Percentiles rank a stretch among this genome's conserved stretches.
Conservation (phyloP, 2,797 vertebrate species). For the Hypotaenidia philippensis region DNA sequence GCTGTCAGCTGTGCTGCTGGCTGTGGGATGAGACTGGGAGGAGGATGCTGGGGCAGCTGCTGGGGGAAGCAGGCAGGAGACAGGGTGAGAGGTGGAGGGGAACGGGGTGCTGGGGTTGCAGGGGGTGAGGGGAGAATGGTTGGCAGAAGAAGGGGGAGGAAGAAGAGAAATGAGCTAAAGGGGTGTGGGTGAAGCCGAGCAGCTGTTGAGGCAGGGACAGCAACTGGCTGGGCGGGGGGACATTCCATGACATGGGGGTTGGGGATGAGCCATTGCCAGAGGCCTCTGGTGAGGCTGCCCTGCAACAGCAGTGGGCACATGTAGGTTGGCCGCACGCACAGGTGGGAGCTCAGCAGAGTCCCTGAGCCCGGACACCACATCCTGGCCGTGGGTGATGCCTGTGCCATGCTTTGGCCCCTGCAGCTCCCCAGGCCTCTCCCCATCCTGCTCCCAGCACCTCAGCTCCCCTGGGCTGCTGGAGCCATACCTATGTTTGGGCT, state of each 20-base stretch:
- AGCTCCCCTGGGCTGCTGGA: accelerated
- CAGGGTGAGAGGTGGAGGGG: not conserved
- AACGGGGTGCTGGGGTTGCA: not conserved
- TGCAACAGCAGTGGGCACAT: accelerated
- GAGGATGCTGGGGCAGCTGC: accelerated
- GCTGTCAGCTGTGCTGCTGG: no score
- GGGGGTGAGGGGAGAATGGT: not conserved
- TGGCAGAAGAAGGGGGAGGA: not conserved
- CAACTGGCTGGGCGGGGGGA: not conserved
- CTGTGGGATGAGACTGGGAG: not conserved
- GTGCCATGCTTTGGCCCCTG: accelerated
- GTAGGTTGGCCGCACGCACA: not conserved
- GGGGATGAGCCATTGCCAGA: not conserved
- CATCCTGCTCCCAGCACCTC: accelerated
- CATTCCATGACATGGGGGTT: accelerated
- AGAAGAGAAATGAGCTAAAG: not conserved
- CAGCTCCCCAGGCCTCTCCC: not conserved
- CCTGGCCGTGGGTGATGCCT: accelerated
- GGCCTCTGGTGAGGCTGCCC: not conserved
- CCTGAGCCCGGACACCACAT: accelerated
- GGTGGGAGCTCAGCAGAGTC: accelerated
- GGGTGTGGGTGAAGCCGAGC: not conserved
- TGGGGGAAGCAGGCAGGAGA: accelerated
- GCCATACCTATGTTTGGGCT: accelerated
- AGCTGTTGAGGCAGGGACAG: not conserved